Base-by-base conservation (phyloP, 2,797 vertebrate genomes). In the Anguilla anguilla region DNA sequence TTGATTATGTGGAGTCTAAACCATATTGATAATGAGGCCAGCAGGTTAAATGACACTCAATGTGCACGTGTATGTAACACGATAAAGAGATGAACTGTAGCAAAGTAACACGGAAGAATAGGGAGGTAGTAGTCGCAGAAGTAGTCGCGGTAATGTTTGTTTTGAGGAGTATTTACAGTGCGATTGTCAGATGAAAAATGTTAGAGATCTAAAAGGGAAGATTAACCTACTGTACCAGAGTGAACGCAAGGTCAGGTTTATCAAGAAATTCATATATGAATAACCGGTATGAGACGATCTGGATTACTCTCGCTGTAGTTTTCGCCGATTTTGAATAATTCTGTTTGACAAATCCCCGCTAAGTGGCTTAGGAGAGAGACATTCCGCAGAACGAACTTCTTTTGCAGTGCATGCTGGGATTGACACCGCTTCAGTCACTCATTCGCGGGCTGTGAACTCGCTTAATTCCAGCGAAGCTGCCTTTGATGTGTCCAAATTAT, bases 291-390 rank as follows among this genome's bases (percentile, higher is more conserved):
- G 72, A 39, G 4, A 35, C 72, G 39, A 72, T 35, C 10, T 39
- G 1, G 31, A 77, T 43, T 25, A 13, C 10, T 39, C 35, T 77
- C 72, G 15, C 31, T 25, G 13, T 69, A 69, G 4, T 35, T 72
- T 69, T 39, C 72, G 19, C 72, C 77, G 72, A 77, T 77, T 35
- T 77, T 31, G 7, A 77, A 77, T 77, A 35, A 77, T 77, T 77
- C 13, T 35, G 35, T 77, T 77, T 77, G 72, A 77, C 72, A 77
- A 77, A 77, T 77, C 72, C 72, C 72, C 13, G 35, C 10, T 39
- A 77, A 77, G 31, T 77, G 72, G 72, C 39, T 77, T 77, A 77
- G 72, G 39, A 77, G 39, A 19, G 7, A 51, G 3, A 31, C 72
- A 39, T 77, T 77, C 72, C 72, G 17, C 35, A 39, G 35, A 77